Evolutionary conservation across 2,888 invertebrate species (phyloP), one percentile per base, ranked within the genome.

Genomic region (Globia sparganii): DNA sequence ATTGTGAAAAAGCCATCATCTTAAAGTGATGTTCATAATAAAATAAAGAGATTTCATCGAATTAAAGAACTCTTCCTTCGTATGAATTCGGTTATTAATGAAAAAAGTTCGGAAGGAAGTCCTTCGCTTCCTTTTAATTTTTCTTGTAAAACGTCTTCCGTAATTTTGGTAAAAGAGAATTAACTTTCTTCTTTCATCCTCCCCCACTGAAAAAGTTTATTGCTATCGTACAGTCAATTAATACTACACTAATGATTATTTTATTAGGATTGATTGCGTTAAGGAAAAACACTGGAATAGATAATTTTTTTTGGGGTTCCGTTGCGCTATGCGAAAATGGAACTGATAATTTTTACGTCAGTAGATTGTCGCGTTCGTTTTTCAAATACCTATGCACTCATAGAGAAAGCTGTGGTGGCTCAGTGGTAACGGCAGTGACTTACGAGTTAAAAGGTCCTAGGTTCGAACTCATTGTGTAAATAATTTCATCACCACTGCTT

Each of bases 251-350:
- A 81, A 84, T 79, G 81, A 81, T 84, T 69, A 25, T 84, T 81
- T 84, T 79, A 81, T 81, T 79, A 84, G n/a, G 25, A 81, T 73
- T 43, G 40, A 84, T 78, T 31, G 58, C 18, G 5, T 61, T 49
- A 28, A 8, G 73, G 73, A 83, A 78, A 69, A 72, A 72, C 56
- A 79, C 73, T 71, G 56, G 49, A 67, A 58, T 34, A 58, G 56
- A 34, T 31, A 59, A 37, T 56, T 64, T 28, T 18, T 56, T 40
- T 37, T 62, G 15, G 56, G 28, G 40, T 70, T 77, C 83, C 34
- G 31, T 34, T 40, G 2, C 0, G 15, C 25, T 2, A 25, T 3
- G 8, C 9, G 31, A 25, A 28, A 49, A 21, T 21, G 59, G 18
- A 49, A 25, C 6, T 8, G 4, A n/a, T 40, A 25, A 3, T 21